Base-by-base conservation (phyloP, 2,113 vertebrate species). In the Struthidea cinerea region DNA sequence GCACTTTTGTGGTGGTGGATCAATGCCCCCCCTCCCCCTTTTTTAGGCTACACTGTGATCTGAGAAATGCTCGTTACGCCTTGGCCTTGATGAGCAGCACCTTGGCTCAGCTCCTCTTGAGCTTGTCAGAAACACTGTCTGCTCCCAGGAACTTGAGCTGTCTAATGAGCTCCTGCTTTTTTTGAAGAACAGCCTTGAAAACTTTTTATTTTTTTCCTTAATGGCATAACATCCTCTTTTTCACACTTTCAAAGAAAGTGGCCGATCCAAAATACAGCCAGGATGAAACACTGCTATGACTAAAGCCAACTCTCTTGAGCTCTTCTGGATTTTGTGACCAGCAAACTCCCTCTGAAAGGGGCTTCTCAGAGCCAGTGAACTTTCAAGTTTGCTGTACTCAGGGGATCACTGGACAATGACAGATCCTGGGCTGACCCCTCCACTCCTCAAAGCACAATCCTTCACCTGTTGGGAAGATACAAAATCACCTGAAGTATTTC, bases 21-120 rank as follows among this genome's bases (percentile, higher is more conserved):
- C 21, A 26, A 37, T 6, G 14, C 14, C 23, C 26, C 22, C 10
- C n/a, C 11, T 4, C 52, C 16, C 8, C 4, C 3, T 4, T 2
- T 60, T 86, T 59, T 59, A 52, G 37, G 46, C 22, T 32, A 2
- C 53, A 5, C 32, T 52, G 9, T 42, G 53, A 76, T 32, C 37
- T 59, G 14, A 44, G 44, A 49, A 86, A 68, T 22, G 27, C 27
- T 68, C 2, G 0, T 59, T 37, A 52, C 46, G 44, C 26, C 30
- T 67, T 0, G 0, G 44, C 35, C 32, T 59, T 52, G 44, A 59
- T 33, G 33, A 37, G 37, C 61, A 68, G 35, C 35, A 23, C 71
- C 52, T 32, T 32, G 32, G 32, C 61, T 42, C 53, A 44, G 53
- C 32, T 86, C 35, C 35, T 32, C 53, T 18, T 68, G 32, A 44